Conservation (phyloP, 2,888 invertebrate species). For the Rhagophthalmus giganteus region DNA sequence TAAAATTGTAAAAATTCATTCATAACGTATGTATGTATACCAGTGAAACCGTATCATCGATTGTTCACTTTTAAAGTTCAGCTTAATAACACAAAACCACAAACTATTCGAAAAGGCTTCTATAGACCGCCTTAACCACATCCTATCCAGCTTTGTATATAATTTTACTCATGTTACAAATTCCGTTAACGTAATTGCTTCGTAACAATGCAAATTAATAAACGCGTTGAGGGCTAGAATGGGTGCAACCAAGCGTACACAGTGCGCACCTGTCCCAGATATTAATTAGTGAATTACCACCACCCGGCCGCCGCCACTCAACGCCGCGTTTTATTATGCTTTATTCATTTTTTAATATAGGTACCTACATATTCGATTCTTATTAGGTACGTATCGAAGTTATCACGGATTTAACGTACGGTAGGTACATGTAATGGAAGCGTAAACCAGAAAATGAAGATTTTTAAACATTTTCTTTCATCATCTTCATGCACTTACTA, state of each 20-base stretch:
- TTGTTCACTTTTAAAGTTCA: constrained; percentile 6
- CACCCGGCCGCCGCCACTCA: constrained; percentile 30
- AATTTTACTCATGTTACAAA: constrained; percentile 35
- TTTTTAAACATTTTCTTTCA: too few relatives aligned
- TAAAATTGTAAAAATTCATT: too few relatives aligned
- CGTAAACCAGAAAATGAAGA: too few relatives aligned
- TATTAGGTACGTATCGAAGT: too few relatives aligned
- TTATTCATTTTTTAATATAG: neutral
- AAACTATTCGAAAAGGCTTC: constrained; percentile 33
- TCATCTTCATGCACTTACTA: too few relatives aligned
- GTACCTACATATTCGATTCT: neutral
- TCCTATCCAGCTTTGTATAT: constrained; percentile 31
- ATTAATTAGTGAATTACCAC: constrained; percentile 36
- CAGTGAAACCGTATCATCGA: constrained; percentile 1
- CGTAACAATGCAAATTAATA: constrained; percentile 38
- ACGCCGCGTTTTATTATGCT: constrained; percentile 19
- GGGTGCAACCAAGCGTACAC: constrained; percentile 32
- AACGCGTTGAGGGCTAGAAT: constrained; percentile 36
- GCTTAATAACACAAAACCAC: constrained; percentile 28
- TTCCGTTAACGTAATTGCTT: constrained; percentile 37
- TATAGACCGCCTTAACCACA: constrained; percentile 33
- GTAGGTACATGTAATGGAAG: too few relatives aligned
- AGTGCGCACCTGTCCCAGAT: constrained; percentile 35
- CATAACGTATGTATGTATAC: neutral
- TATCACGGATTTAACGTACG: too few relatives aligned